Percentiles rank a stretch among this genome's conserved stretches.
phyloP scores from a whole-genome alignment of 2,888 invertebrate species.

The Caenorhabditis sp. region DNA sequence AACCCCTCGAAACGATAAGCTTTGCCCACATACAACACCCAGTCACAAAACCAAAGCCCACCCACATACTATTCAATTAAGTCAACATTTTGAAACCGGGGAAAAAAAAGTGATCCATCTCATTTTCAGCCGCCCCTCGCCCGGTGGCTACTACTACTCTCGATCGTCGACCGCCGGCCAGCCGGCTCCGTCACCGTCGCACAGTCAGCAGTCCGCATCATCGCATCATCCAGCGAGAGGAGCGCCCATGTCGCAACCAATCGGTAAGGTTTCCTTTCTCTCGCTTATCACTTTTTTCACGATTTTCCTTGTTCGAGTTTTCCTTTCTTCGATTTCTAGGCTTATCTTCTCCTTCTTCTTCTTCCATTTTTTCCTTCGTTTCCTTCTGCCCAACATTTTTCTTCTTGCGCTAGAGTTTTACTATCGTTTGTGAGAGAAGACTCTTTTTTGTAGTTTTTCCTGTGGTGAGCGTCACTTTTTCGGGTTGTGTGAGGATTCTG shows the following conservation, averaged over 20 bases:
- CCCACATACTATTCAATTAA: no score
- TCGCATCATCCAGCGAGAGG: slow-evolving; percentile 45
- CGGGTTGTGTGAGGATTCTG: no score
- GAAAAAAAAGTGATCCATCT: no score
- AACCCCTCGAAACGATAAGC: no score
- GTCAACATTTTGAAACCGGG: no score
- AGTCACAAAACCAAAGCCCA: no score
- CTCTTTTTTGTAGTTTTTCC: not conserved
- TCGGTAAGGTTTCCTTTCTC: slow-evolving; percentile 50
- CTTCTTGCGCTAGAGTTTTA: not conserved
- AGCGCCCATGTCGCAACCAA: slow-evolving; percentile 66
- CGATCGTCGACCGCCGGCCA: slow-evolving; percentile 41
- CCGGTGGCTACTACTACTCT: slow-evolving; percentile 65
- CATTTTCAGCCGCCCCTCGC: slow-evolving; percentile 60
- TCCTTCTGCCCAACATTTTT: not conserved
- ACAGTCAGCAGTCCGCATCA: slow-evolving; percentile 61
- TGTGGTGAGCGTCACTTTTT: not conserved
- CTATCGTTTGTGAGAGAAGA: no score
- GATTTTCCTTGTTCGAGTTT: no score
- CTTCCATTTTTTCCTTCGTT: no score
- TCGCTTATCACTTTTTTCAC: slow-evolving; percentile 14
- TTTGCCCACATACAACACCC: no score
- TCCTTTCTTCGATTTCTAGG: not conserved
- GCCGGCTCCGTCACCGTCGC: slow-evolving; percentile 62
- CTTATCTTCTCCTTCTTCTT: slow-evolving; percentile 8